phyloP scores from a whole-genome alignment of 92 coral and sea anemone species.

The Zoanthus solanderi region DNA sequence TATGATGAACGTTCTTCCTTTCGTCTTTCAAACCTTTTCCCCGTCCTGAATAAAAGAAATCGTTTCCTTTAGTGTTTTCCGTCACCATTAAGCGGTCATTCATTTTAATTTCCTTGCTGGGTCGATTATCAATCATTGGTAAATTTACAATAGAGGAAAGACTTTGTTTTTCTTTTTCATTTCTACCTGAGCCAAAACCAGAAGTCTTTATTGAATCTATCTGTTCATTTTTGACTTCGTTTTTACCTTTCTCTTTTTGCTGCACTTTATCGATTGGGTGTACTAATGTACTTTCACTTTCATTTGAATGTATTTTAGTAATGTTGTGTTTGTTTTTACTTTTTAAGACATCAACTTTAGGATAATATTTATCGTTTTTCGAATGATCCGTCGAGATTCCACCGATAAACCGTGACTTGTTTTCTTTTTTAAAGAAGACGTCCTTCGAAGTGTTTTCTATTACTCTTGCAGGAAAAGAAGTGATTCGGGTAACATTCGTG shows the following conservation, averaged over 20 bases:
- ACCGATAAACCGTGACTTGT: background rate
- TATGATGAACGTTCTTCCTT: background rate
- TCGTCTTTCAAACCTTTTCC: background rate
- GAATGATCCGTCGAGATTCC: background rate
- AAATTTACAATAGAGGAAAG: background rate
- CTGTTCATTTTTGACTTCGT: background rate
- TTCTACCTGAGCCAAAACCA: background rate
- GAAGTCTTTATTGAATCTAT: background rate
- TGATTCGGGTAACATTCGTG: background rate
- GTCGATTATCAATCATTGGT: slow-evolving; percentile 26
- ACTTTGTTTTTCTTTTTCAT: slow-evolving; percentile 8
- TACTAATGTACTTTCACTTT: background rate
- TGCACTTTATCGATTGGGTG: background rate
- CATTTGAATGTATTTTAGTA: background rate
- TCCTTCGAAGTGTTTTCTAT: background rate
- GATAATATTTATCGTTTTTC: background rate
- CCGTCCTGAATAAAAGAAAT: background rate
- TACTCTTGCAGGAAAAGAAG: background rate
- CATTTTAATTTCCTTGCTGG: slow-evolving; percentile 22
- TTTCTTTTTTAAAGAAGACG: background rate
- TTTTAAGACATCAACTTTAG: background rate
- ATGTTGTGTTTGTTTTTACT: background rate
- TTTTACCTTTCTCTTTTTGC: background rate
- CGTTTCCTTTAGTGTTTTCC: slow-evolving; percentile 24
- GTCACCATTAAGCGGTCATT: slow-evolving; percentile 35